A percentile compares a stretch with the other conserved stretches of the same genome.
These are phyloP conservation scores for Andinoacara biseriatus DNA, from an alignment of 2,113 vertebrate genomes.

Conservation along the genomic window DNA sequence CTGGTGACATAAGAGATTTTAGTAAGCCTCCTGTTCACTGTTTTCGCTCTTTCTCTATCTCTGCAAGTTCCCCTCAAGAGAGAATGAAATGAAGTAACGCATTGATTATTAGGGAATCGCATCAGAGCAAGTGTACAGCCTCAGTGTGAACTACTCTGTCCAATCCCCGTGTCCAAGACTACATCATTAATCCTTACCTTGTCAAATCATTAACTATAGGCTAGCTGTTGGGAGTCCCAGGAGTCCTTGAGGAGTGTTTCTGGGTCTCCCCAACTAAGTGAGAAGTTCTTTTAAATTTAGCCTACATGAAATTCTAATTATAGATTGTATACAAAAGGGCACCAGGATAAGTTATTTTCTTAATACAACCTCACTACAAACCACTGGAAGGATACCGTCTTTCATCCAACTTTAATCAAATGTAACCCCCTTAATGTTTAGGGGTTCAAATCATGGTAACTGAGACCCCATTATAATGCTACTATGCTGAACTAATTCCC, in stretches of 20 bases:
- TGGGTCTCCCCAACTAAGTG: constrained; percentile 8
- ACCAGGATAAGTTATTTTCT: not conserved
- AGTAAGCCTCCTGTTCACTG: not conserved
- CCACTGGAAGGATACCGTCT: not conserved
- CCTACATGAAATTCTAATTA: constrained; percentile 28
- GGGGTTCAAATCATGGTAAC: constrained; percentile 46
- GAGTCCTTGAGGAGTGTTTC: constrained; percentile 27
- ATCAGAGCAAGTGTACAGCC: constrained; percentile 31
- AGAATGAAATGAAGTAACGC: constrained; percentile 10
- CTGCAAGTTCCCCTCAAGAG: not conserved
- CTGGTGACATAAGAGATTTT: not conserved
- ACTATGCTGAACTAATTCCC: constrained; percentile 68
- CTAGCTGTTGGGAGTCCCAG: constrained; percentile 25
- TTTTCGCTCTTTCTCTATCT: not conserved
- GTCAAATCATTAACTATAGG: constrained; percentile 56
- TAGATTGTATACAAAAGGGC: not conserved
- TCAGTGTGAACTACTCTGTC: constrained; percentile 46
- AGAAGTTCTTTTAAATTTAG: constrained; percentile 25
- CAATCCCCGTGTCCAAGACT: constrained; percentile 43
- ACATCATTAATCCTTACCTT: constrained; percentile 59
- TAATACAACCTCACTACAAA: constrained; percentile 1
- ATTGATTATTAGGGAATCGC: constrained; percentile 33
- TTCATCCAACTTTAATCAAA: constrained; percentile 52
- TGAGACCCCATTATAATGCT: constrained; percentile 39
- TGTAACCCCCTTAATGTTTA: constrained; percentile 42